Conservation (phyloP, 2,888 invertebrate species). For the Aquatica leii region DNA sequence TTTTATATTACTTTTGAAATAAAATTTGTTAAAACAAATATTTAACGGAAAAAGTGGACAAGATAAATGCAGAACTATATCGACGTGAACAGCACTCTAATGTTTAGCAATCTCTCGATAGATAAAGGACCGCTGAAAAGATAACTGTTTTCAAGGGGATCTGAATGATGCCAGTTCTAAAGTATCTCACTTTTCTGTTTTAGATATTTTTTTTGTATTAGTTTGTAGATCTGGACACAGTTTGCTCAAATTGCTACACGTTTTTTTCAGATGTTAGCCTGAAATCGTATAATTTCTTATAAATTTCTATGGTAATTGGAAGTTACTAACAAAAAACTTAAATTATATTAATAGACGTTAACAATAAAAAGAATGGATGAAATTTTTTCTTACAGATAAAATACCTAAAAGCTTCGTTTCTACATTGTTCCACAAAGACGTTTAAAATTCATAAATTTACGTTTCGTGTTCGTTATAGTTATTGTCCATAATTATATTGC, state of each 20-base stretch:
- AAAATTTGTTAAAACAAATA: constrained; percentile 18
- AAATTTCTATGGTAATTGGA: no score
- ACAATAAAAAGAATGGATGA: no score
- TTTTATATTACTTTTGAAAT: no score
- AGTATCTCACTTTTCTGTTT: constrained; percentile 42
- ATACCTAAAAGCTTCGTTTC: neutral
- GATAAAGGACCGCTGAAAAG: constrained; percentile 39
- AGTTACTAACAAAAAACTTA: no score
- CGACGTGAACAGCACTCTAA: constrained; percentile 39
- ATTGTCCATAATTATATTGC: neutral
- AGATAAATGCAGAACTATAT: constrained; percentile 25
- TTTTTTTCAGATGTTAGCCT: no score
- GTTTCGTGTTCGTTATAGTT: neutral
- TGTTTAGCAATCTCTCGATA: constrained; percentile 37
- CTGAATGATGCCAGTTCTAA: constrained; percentile 32
- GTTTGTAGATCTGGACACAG: no score
- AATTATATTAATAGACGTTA: no score
- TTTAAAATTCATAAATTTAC: constrained; percentile 8
- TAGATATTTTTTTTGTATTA: constrained; percentile 39
- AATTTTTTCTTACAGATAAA: no score
- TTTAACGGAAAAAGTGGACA: constrained; percentile 29
- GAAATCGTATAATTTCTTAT: no score
- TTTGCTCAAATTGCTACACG: no score
- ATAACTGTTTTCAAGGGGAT: constrained; percentile 43
- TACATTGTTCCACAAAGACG: neutral